Evolutionary conservation across 2,113 vertebrate genomes (phyloP), one percentile per base, ranked within the genome.

Genomic region (Vanacampus margaritifer): DNA sequence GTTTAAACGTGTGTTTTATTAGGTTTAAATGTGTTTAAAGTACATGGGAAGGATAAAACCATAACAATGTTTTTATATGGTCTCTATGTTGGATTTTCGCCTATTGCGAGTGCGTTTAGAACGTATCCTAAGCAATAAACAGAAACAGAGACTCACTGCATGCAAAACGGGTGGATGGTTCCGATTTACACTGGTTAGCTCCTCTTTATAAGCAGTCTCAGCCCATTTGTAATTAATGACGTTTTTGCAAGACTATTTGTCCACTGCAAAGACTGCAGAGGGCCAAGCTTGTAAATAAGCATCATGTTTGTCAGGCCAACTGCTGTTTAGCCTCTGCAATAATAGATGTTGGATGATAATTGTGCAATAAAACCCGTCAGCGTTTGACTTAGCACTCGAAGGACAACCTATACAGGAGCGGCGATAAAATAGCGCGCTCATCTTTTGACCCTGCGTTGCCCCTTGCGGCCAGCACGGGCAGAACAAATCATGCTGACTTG

Each of bases 401-500:
- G 26, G 6, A 36, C 64, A 36, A 61, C 59, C 78, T 65, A 76
- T 64, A 60, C n/a, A n/a, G 8, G 54, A 24, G 61, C 76, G 73
- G 68, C 2, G 36, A 62, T n/a, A 32, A 62, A 57, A 53, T 45
- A 72, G 79, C 64, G 75, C 78, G 72, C 67, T 85, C 82, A 83
- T 80, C 78, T 74, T 57, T 74, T 69, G 71, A 65, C 67, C 69
- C 78, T 51, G 64, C 45, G 16, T 74, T 45, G 71, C 73, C 68
- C 71, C 72, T 73, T 56, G 61, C 41, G 26, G 66, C 37, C 68
- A 76, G 78, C 76, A 45, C 74, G 59, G 45, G 0, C 62, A 68
- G 46, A 77, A 84, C 86, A 81, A 86, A 86, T 87, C 80, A 85
- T 58, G 1, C 65, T 28, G 48, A 53, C 71, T 28, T 13, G 59